Evolutionary conservation across 2,113 vertebrate species (phyloP).

Genomic region (Cololabis saira): DNA sequence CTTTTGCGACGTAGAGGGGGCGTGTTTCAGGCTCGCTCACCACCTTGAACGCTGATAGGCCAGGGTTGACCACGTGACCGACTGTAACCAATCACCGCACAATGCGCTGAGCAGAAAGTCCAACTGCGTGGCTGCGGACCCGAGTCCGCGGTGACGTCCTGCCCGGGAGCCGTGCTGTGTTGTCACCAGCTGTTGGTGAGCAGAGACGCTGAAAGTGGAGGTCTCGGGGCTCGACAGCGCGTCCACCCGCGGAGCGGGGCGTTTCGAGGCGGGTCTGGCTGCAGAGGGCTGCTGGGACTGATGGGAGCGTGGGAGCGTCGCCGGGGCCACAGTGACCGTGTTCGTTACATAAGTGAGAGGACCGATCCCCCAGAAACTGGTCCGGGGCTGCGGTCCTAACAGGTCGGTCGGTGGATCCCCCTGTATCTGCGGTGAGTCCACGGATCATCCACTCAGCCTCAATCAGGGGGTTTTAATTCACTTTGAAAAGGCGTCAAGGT

Average conservation of each 20-base stretch:
- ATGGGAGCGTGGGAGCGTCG: conserved; percentile 15
- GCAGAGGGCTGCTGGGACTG: conserved; percentile 16
- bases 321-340: conserved; percentile 7
- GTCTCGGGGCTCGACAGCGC: conserved; percentile 1
- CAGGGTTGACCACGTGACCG: conserved; percentile 36
- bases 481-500: background rate
- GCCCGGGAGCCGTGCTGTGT: conserved; percentile 53
- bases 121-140: conserved; percentile 21
- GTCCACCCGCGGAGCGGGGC: conserved; percentile 1
- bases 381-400: conserved; percentile 49
- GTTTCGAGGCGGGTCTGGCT: background rate
- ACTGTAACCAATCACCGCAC: conserved; percentile 35
- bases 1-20: conserved; percentile 55
- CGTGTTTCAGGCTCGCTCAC: conserved; percentile 27
- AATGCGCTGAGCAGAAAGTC: conserved; percentile 37
- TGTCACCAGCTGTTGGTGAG: conserved; percentile 74
- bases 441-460: background rate
- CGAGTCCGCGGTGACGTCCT: conserved; percentile 65
- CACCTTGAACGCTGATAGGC: conserved; percentile 47
- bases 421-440: conserved; percentile 55
- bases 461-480: background rate
- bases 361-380: conserved; percentile 41
- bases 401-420: conserved; percentile 68
- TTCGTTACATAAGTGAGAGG: conserved; percentile 46
- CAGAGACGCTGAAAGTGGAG: conserved; percentile 51